These are phyloP conservation scores for Achatina immaculata DNA, from an alignment of 1,140 invertebrate genomes.

Conservation along the genomic window DNA sequence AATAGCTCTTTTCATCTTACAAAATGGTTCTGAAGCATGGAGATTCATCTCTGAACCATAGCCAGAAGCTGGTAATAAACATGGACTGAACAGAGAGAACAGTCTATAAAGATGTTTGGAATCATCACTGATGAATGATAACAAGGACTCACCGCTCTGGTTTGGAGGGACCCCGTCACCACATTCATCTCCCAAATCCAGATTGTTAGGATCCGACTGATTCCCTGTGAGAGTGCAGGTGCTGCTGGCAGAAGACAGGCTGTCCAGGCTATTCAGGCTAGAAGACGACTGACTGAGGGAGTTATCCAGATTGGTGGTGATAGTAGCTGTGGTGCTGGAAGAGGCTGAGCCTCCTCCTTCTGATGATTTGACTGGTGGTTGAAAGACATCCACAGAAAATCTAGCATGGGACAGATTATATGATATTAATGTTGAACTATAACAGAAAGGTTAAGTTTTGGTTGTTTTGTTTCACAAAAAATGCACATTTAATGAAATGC, in stretches of 20 bases:
- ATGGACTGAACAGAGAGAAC: no score
- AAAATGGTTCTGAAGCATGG: no score
- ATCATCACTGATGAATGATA: not conserved
- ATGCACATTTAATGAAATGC: no score
- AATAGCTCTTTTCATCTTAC: no score
- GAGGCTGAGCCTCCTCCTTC: constrained; percentile 35
- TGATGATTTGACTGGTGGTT: constrained; percentile 63
- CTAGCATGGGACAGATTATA: constrained; percentile 51
- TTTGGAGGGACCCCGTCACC: not conserved
- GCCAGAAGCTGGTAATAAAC: no score
- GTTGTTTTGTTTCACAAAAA: no score
- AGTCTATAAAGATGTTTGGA: no score
- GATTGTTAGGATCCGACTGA: constrained; percentile 25
- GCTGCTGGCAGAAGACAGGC: constrained; percentile 63
- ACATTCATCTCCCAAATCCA: constrained; percentile 1
- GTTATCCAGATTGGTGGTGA: constrained; percentile 56
- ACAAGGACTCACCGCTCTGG: not conserved
- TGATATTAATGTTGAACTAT: no score
- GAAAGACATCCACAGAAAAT: constrained; percentile 70
- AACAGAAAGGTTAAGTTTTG: no score
- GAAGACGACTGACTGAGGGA: constrained; percentile 63
- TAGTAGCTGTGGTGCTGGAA: not conserved
- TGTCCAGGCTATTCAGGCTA: constrained; percentile 64
- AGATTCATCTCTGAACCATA: no score
- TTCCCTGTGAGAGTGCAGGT: constrained; percentile 60